phyloP scores from a whole-genome alignment of 1,140 invertebrate genomes.

The Drosophila pallidifrons region DNA sequence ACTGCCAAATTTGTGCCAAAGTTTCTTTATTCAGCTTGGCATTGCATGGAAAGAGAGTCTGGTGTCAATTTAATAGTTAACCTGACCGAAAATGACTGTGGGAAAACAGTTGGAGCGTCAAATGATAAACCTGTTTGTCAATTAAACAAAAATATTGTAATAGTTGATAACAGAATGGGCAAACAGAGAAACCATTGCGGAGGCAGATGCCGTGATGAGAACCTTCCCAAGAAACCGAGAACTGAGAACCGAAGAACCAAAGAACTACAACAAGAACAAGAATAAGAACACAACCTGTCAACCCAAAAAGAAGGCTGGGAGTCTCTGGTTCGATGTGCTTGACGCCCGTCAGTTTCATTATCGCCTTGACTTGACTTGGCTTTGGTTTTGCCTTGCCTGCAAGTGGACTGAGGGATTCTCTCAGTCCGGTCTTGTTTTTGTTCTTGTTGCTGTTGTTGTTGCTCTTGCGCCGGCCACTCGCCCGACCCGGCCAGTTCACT shows the following conservation, averaged over 20 bases:
- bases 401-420: background rate
- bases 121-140: slow-evolving; percentile 83
- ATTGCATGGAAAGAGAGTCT: slow-evolving; percentile 1
- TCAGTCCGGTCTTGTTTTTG: background rate
- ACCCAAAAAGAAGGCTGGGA: slow-evolving; percentile 57
- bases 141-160: slow-evolving; percentile 83
- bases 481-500: slow-evolving; percentile 23
- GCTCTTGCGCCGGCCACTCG: background rate
- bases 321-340: slow-evolving; percentile 71
- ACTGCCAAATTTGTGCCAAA: background rate
- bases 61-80: slow-evolving; percentile 59
- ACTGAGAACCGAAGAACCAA: background rate
- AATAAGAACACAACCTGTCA: slow-evolving; percentile 65
- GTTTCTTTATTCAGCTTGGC: background rate
- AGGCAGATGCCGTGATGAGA: slow-evolving; percentile 66
- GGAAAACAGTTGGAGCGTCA: slow-evolving; percentile 80
- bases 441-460: background rate
- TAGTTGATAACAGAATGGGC: slow-evolving; percentile 79
- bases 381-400: slow-evolving; percentile 4
- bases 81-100: slow-evolving; percentile 71
- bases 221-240: slow-evolving; percentile 65
- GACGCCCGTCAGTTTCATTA: slow-evolving; percentile 74
- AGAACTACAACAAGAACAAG: slow-evolving; percentile 1
- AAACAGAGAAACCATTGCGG: slow-evolving; percentile 53
- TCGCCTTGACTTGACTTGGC: slow-evolving; percentile 60